Evolutionary conservation across 2,797 vertebrate species (phyloP).

Genomic region (Peromyscus aztecus): DNA sequence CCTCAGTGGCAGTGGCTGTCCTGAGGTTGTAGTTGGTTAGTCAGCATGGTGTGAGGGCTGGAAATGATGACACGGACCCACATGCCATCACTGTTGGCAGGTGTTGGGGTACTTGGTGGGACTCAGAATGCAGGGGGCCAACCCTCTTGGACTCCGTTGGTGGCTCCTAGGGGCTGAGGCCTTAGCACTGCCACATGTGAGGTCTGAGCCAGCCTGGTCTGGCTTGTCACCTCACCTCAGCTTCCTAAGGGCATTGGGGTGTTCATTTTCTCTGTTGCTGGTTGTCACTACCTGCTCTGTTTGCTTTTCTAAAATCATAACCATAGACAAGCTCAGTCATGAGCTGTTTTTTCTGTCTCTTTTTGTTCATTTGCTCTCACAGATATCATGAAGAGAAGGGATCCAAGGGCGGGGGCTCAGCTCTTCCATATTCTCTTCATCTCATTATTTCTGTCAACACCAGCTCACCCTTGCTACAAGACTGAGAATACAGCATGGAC

Average conservation of each 20-base stretch:
- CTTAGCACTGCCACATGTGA: neutral
- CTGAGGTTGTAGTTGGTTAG: too few relatives aligned
- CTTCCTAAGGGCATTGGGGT: neutral
- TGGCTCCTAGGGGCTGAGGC: neutral
- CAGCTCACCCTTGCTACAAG: neutral
- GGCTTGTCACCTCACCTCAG: neutral
- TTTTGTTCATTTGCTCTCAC: neutral
- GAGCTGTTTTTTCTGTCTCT: neutral
- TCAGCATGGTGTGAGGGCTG: accelerated
- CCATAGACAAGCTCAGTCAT: neutral
- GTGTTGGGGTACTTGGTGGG: neutral
- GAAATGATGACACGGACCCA: neutral
- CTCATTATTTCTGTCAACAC: neutral
- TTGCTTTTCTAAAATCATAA: neutral
- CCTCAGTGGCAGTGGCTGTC: neutral
- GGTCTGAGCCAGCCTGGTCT: neutral
- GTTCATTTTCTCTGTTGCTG: neutral
- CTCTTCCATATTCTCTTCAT: neutral
- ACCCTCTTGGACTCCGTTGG: neutral
- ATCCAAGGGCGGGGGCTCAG: neutral
- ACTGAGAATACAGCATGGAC: neutral
- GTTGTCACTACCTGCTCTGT: neutral
- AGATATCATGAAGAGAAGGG: neutral
- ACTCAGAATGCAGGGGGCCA: neutral
- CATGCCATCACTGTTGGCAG: neutral